Percentiles rank a stretch among this genome's conserved stretches.
These are phyloP conservation scores for Macaca mulatta DNA, from an alignment of 2,113 vertebrate species.

Conservation along the genomic window DNA sequence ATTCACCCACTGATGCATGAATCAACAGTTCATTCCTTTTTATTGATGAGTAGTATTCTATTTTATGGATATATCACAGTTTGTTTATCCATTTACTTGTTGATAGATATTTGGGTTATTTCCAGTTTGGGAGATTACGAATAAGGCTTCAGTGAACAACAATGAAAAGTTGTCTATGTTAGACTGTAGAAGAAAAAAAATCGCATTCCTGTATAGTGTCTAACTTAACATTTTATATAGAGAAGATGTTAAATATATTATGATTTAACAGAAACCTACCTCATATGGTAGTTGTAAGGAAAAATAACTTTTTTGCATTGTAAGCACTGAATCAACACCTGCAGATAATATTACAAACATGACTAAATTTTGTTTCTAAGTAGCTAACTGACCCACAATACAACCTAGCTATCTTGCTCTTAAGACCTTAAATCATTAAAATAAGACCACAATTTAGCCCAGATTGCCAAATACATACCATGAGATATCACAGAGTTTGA, in stretches of 20 bases:
- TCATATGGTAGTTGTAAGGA: slow-evolving; percentile 29
- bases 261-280: slow-evolving; percentile 43
- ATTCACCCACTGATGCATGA: neutral
- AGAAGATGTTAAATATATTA: slow-evolving; percentile 35
- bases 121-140: neutral
- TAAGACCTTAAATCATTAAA: slow-evolving; percentile 13
- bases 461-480: neutral
- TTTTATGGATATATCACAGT: neutral
- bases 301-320: neutral
- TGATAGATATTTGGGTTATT: neutral
- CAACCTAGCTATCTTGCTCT: neutral
- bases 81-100: neutral
- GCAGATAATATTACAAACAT: slow-evolving; percentile 10
- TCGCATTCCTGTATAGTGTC: neutral
- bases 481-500: neutral
- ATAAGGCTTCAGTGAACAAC: neutral
- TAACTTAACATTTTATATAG: neutral
- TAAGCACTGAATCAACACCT: neutral
- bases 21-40: neutral
- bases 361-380: slow-evolving; percentile 37
- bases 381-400: neutral
- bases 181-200: neutral
- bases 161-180: neutral
- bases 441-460: slow-evolving; percentile 20
- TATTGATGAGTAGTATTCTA: neutral